Base-by-base conservation (phyloP, 23 tunicate species). In the Diplosoma virens region DNA sequence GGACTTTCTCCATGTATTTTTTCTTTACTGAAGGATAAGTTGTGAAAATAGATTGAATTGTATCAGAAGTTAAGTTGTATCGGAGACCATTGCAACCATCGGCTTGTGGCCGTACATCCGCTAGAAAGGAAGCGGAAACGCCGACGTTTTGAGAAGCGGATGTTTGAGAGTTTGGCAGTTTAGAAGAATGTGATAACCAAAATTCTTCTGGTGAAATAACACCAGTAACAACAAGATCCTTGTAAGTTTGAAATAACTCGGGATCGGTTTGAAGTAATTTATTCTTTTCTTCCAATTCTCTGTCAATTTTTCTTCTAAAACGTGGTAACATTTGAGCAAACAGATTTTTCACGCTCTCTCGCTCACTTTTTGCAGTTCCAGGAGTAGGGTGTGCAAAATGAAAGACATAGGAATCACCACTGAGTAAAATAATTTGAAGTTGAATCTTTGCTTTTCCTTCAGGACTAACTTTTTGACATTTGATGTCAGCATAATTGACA, bases 381-480 rank as follows among this genome's bases (percentile, higher is more conserved):
- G 77, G 31, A 33, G 35, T 77, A 36, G 82, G 16, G 33, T 93
- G 64, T 11, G 92, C 79, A 79, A 94, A 94, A 59, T 94, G 99
- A 79, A 94, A 94, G 1, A 83, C 87, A 58, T 54, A 77, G 20
- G 99, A 75, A 29, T 79, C 80, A 32, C 83, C 87, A 69, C 75
- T 84, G 52, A 88, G 30, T 22, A 88, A 55, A 17, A 82, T 79
- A 73, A 94, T 59, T 59, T 94, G 99, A 21, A 94, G 66, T 69
- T 94, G 99, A 3, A 94, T 76, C 46, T 94, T 94, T 32, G 99
- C 74, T 59, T 94, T 94, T 20, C 90, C 84, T 50, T 94, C 99
- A 11, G 94, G 95, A 59, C 90, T 82, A 14, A 94, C 85, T 88
- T 94, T 94, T 58, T 94, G 99, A 78, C 97, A 90, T 84, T 92